Percentiles rank a stretch among this genome's conserved stretches.
Evolutionary conservation across 2,113 vertebrate species (phyloP).

Genomic region (Telmatochromis brichardi): DNA sequence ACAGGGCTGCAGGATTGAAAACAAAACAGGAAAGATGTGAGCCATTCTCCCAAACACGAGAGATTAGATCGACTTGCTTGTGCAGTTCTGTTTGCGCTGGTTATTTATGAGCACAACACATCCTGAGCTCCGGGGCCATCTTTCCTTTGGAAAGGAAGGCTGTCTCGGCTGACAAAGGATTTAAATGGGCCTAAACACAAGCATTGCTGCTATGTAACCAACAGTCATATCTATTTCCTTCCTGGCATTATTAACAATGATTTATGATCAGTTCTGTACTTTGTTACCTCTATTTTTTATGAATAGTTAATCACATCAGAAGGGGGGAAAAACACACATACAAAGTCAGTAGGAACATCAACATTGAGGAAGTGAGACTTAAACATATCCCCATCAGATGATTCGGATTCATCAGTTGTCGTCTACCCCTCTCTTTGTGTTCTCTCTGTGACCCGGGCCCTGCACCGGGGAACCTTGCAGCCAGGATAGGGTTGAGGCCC

Average conservation of each 20-base stretch:
- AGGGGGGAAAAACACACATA: background rate
- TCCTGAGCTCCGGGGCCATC: background rate
- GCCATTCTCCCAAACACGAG: background rate
- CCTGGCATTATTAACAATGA: background rate
- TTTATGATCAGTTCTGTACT: background rate
- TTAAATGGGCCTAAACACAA: background rate
- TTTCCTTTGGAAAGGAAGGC: background rate
- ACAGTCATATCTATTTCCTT: background rate
- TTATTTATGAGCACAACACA: conserved; percentile 1
- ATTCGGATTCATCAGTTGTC: background rate
- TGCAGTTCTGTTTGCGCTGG: background rate
- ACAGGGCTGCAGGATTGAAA: background rate
- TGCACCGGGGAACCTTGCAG: background rate
- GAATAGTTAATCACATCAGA: background rate
- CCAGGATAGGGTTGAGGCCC: background rate
- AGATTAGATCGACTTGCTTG: background rate
- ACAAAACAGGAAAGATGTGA: background rate
- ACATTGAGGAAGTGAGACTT: background rate
- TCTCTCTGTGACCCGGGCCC: background rate
- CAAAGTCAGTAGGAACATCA: background rate
- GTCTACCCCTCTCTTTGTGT: background rate
- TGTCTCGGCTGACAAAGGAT: background rate
- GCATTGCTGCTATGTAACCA: background rate
- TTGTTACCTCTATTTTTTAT: background rate
- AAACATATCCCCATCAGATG: background rate